Evolutionary conservation across 2,113 vertebrate genomes (phyloP).

Genomic region (Pogonocichla stellata): DNA sequence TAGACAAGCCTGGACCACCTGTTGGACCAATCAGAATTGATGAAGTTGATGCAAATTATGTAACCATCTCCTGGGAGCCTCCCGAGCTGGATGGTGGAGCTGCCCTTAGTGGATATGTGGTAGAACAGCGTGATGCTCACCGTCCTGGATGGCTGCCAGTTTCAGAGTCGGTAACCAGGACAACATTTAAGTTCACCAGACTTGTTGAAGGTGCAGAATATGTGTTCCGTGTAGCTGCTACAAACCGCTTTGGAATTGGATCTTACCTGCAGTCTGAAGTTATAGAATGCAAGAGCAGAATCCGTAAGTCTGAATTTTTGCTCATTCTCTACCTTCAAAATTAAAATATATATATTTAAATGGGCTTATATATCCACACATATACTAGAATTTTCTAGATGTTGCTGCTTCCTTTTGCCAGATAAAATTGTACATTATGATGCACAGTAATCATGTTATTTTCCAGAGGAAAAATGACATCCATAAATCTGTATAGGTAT

Average conservation of each 20-base stretch:
- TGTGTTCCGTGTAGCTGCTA: conserved; percentile 93
- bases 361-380: not conserved
- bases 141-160: conserved; percentile 96
- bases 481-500: not conserved
- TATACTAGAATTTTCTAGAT: not conserved
- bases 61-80: conserved; percentile 91
- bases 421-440: not conserved
- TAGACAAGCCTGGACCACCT: conserved; percentile 94
- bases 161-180: conserved; percentile 90
- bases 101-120: conserved; percentile 87
- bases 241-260: conserved; percentile 93
- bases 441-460: not conserved
- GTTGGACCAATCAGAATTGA: conserved; percentile 87
- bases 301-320: conserved; percentile 81
- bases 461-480: not conserved
- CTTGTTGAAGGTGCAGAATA: conserved; percentile 93
- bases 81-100: conserved; percentile 92
- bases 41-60: conserved; percentile 88
- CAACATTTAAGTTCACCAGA: conserved; percentile 88
- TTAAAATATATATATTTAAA: not conserved
- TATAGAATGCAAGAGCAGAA: conserved; percentile 90
- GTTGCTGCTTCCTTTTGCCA: not conserved
- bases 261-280: conserved; percentile 94
- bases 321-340: not conserved
- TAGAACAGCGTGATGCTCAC: conserved; percentile 96